Evolutionary conservation across 2,113 vertebrate species (phyloP), one percentile per base, ranked within the genome.

Genomic region (Podocnemis expansa): DNA sequence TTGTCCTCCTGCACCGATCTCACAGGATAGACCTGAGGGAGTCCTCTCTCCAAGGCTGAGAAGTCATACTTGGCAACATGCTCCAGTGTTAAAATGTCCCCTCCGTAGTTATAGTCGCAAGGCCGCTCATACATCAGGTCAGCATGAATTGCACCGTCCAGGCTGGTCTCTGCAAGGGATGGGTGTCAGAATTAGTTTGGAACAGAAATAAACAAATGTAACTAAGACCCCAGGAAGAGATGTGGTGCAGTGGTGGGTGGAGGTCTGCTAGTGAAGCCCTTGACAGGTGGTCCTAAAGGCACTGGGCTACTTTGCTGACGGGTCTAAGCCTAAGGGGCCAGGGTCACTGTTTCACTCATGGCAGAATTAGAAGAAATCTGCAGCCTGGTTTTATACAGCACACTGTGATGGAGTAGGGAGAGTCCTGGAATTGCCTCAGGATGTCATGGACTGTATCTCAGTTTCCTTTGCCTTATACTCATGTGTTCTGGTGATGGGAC

Each of bases 51-150:
- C 98, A 99, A 98, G 82, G 98, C 98, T 43, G 99, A 98, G 95
- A 99, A 98, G 97, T 99, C 98, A 93, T 98, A 99, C 97, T 98
- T 99, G 97, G 98, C 97, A 97, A 98, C 98, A 96, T 98, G 98
- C 96, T 99, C 98, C 98, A 99, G 91, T 89, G 98, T 98, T 98
- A 98, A 96, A 89, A 98, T 98, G 96, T 99, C 99, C 82, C 98
- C 98, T 58, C 98, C 95, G 73, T 96, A 98, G 98, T 97, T 98
- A 97, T 98, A 99, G 97, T 99, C 98, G 93, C 98, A 98, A 88
- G 99, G 97, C 97, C 98, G 98, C 95, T 99, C 98, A 97, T 98
- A 98, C 97, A 98, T 98, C 97, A 98, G 98, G 96, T 99, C 99
- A 29, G 97, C 97, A 97, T 98, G 98, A 93, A 98, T 97, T 85